Conservation (phyloP, 2,888 invertebrate genomes). For the Ametastegia equiseti region DNA sequence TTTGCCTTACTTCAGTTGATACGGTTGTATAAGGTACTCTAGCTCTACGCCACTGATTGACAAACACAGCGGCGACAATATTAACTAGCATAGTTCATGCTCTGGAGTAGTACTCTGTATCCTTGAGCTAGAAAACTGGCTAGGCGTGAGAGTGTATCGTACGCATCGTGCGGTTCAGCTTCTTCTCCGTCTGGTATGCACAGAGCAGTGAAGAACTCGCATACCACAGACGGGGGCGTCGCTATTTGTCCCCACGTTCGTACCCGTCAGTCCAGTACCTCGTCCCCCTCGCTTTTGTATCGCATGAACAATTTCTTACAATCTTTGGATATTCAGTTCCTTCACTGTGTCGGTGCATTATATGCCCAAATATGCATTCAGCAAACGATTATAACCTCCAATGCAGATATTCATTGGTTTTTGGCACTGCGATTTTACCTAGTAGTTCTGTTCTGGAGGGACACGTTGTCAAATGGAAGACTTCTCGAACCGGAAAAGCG, state of each 20-base stretch:
- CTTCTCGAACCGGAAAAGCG: neutral
- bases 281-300: slow-evolving; percentile 20
- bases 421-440: neutral
- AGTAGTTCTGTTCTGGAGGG: too few relatives aligned
- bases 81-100: slow-evolving; percentile 11
- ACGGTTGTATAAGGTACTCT: neutral
- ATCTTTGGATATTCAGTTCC: neutral
- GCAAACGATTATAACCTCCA: neutral
- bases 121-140: slow-evolving; percentile 46
- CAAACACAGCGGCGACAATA: slow-evolving; percentile 20
- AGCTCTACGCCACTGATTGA: slow-evolving; percentile 11
- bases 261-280: neutral
- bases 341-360: neutral
- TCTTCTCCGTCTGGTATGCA: slow-evolving; percentile 37
- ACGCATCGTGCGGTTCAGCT: slow-evolving; percentile 25
- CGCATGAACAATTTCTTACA: slow-evolving; percentile 24
- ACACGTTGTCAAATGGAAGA: neutral
- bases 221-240: slow-evolving; percentile 35
- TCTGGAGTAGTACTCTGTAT: slow-evolving; percentile 14
- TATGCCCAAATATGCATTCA: neutral
- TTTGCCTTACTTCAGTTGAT: neutral
- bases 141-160: slow-evolving; percentile 32
- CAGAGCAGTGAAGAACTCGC: slow-evolving; percentile 30
- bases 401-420: neutral
- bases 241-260: slow-evolving; percentile 28